phyloP scores from a whole-genome alignment of 2,888 invertebrate genomes.

The Bedellia somnulentella region DNA sequence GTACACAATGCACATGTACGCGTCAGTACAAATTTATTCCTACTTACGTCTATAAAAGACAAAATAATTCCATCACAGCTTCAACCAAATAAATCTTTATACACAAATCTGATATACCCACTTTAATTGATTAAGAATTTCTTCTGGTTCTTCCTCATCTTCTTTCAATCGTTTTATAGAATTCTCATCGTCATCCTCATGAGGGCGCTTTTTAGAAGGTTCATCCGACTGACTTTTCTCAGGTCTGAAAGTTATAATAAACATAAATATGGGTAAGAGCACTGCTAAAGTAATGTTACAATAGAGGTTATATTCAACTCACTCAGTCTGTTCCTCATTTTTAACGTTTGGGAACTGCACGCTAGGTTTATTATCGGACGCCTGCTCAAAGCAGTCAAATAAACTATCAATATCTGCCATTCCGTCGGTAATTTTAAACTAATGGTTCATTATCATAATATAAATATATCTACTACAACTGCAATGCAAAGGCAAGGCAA shows the following conservation, averaged over 20 bases:
- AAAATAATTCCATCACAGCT: too few relatives aligned
- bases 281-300: slow-evolving; percentile 4
- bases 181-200: slow-evolving; percentile 28
- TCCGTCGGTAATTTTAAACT: too few relatives aligned
- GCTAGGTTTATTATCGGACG: slow-evolving; percentile 20
- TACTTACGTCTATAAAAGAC: too few relatives aligned
- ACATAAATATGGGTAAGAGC: slow-evolving; percentile 1
- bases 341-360: slow-evolving; percentile 26
- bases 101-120: slow-evolving; percentile 14
- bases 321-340: slow-evolving; percentile 19
- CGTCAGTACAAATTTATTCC: too few relatives aligned
- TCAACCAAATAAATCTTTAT: too few relatives aligned
- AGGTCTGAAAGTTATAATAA: too few relatives aligned
- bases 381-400: slow-evolving; percentile 47
- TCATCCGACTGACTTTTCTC: slow-evolving; percentile 16
- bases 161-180: slow-evolving; percentile 29
- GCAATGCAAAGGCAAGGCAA: too few relatives aligned
- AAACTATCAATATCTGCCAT: slow-evolving; percentile 37
- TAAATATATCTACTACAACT: too few relatives aligned
- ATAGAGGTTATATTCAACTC: slow-evolving; percentile 25
- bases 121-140: slow-evolving; percentile 38
- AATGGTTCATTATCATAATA: too few relatives aligned
- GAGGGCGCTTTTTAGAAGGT: slow-evolving; percentile 27
- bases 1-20: too few relatives aligned
- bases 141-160: slow-evolving; percentile 26